phyloP scores from a whole-genome alignment of 2,888 invertebrate genomes.

The Apodemia hepburni region DNA sequence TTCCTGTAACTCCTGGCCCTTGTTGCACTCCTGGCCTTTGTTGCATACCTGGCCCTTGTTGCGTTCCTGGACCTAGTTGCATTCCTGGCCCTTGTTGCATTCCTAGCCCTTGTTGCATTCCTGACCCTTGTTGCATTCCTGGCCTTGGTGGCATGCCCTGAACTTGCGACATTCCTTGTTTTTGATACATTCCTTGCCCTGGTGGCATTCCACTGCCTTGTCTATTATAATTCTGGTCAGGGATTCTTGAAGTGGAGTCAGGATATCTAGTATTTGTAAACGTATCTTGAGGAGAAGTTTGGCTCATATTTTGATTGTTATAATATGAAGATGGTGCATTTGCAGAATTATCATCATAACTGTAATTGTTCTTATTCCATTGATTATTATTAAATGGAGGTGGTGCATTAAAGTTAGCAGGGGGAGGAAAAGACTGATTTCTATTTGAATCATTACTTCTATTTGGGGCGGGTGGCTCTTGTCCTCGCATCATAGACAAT shows the following conservation, averaged over 20 bases:
- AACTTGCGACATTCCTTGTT: not conserved
- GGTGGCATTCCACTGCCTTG: slow-evolving; percentile 30
- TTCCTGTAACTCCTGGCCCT: not conserved
- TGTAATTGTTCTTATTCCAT: slow-evolving; percentile 43
- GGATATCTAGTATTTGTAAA: slow-evolving; percentile 22
- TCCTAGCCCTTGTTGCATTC: not conserved
- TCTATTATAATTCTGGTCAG: slow-evolving; percentile 17
- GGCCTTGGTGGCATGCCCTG: not conserved
- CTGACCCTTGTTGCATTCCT: not conserved
- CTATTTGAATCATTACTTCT: slow-evolving; percentile 18
- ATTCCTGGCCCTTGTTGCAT: not conserved
- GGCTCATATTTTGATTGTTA: slow-evolving; percentile 20
- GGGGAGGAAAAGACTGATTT: slow-evolving; percentile 1
- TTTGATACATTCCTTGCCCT: slow-evolving; percentile 3
- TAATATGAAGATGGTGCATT: slow-evolving; percentile 20
- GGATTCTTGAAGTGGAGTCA: slow-evolving; percentile 19
- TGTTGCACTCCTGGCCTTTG: not conserved
- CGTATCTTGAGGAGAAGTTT: slow-evolving; percentile 16
- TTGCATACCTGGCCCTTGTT: not conserved
- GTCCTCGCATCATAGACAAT: slow-evolving; percentile 65
- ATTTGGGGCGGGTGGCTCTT: slow-evolving; percentile 26
- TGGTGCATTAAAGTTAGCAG: slow-evolving; percentile 1
- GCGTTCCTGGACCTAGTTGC: not conserved
- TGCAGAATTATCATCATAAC: slow-evolving; percentile 28
- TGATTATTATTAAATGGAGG: slow-evolving; percentile 39